Evolutionary conservation across 2,113 vertebrate genomes (phyloP), one percentile per base, ranked within the genome.

Genomic region (Calyptommatus sinebrachiatus): DNA sequence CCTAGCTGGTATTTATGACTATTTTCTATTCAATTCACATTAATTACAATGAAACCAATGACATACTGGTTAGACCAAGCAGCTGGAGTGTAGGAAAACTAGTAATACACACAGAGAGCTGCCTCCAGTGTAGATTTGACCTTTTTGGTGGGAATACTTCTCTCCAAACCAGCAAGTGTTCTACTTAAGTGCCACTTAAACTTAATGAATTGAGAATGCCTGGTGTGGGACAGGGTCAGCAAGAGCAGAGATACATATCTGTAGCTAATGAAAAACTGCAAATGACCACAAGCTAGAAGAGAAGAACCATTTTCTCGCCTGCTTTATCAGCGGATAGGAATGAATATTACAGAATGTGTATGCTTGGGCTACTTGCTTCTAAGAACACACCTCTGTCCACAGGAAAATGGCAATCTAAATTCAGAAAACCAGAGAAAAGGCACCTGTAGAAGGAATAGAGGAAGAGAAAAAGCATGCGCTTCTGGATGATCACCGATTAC

Each of bases 321-420:
- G 16, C 45, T 68, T 31, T 67, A 28, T 82, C 85, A 85, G 83
- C 86, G 88, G 86, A 91, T 85, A 77, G 79, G 75, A 77, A 86
- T 91, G 89, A 91, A 86, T 77, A 90, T 85, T 57, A 57, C 18
- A 18, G 53, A 57, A 57, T 2, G 53, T 18, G 53, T 14, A 50
- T 18, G 53, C 48, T 5, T 57, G 53, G 53, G 53, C 14, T 57
- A 16, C 5, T 50, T 50, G 48, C n/a, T n/a, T n/a, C n/a, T n/a
- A n/a, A n/a, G n/a, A 48, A 6, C 46, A 48, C 46, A 48, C 46
- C 6, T n/a, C n/a, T n/a, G n/a, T n/a, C 46, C 46, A 48, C 46
- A 7, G 46, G 46, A 50, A 50, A 14, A 9, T 50, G 8, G 48
- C 8, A 50, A 14, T 50, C 48, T 50, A 50, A 50, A 50, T 50